Evolutionary conservation across 1,140 invertebrate genomes (phyloP), one percentile per base, ranked within the genome.

Genomic region (Rhopalosiphum maidis): DNA sequence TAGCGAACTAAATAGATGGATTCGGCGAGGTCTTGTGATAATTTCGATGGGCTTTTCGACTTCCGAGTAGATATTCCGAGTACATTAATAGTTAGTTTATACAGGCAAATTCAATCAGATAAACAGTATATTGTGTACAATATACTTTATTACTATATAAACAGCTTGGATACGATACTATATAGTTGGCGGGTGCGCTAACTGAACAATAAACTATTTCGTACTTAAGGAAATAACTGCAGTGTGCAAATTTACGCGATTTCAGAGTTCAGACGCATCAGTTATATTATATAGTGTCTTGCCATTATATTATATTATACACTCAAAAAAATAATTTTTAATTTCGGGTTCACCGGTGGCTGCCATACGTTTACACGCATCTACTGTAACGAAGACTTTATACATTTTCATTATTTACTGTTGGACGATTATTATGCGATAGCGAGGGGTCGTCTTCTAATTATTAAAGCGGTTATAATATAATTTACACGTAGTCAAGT

Each of bases 401-500:
- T n/a, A 77, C 30, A 18, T 77, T 77, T 77, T n/a, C 41, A 83
- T 22, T 41, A 83, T 83, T 37, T 83, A 77, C 60, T 18, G 22
- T 23, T 41, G 37, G 41, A 43, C 41, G 83, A 83, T 37, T 41
- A 37, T 83, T 37, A 22, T 37, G 30, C 41, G 41, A 86, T 43
- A 46, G 11, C 21, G 46, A 88, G 86, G 86, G 86, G 18, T 88
- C 30, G 86, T 51, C 25, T 35, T 88, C 30, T 87, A 41, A 46
- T 35, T n/a, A 88, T 88, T 60, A 90, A 55, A 90, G 55, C 89
- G 89, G 51, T 55, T 46, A n/a, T 91, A 82, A 91, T 48, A 77
- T 82, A 91, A 90, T 90, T 91, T 82, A 82, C 90, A 91, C 90
- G 55, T 51, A 46, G 90, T 91, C 37, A 82, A 91, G 90, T 82